Base-by-base conservation (phyloP, 2,888 invertebrate species). In the Parnassius mnemosyne region DNA sequence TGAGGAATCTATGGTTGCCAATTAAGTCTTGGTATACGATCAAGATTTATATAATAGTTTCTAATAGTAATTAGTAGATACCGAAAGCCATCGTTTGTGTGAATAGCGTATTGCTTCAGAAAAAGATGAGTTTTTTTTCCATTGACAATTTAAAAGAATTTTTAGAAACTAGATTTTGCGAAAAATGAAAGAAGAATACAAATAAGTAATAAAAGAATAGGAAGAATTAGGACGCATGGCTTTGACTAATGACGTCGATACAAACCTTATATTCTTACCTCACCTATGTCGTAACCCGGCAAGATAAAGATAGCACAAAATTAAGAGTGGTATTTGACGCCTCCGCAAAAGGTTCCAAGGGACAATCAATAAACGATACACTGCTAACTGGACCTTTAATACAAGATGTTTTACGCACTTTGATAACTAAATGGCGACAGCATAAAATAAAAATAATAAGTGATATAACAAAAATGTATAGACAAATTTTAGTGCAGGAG, bases 391-490 rank as follows among this genome's bases (percentile, higher is more conserved):
- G n/a, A n/a, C n/a, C n/a, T n/a, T n/a, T 59, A 1, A 61, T 73
- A 13, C 74, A 76, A 66, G 63, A 71, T 12, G 69, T 71, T 42
- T 13, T 76, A 53, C 67, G 73, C 34, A 63, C 68, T 13, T 65
- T 76, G 1, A 41, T 75, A 3, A 65, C 72, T 61, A 55, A 71
- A 51, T 76, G 69, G 69, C 58, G 70, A 16, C 34, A 11, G 13
- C 55, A 66, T 57, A 59, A 58, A 9, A 62, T 69, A n/a, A 64
- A 66, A 50, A 20, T 70, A 20, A 51, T 59, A 9, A 69, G 66
- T 9, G 69, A 70, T 53, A 67, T 74, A 9, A 61, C 66, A 1
- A 72, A 77, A 65, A 78, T 79, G 74, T 78, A 74, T 53, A 57
- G 69, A 0, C 66, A 66, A 51, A 60, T 72, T 0, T 60, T 20